phyloP scores from a whole-genome alignment of 2,888 invertebrate genomes.

The Zaprionus bogoriensis region DNA sequence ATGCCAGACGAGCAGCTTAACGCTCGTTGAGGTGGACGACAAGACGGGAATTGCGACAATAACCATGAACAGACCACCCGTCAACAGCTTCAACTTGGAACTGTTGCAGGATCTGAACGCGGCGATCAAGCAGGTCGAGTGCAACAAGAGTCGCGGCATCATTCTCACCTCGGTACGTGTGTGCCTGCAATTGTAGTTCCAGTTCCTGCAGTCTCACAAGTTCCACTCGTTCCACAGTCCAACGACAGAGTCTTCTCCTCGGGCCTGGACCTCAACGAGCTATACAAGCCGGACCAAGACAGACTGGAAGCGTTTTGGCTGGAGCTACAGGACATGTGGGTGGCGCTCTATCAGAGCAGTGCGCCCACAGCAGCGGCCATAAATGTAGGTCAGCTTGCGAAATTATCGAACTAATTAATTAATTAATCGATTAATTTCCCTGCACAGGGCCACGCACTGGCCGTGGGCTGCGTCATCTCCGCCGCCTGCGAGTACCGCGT shows the following conservation, averaged over 20 bases:
- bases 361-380: conserved; percentile 92
- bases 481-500: conserved; percentile 92
- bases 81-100: conserved; percentile 91
- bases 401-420: background rate
- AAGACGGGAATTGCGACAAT: conserved; percentile 88
- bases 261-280: conserved; percentile 93
- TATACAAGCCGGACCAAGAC: conserved; percentile 90
- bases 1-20: conserved; percentile 73
- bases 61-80: conserved; percentile 90
- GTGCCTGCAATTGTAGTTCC: no score
- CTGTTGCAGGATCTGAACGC: conserved; percentile 86
- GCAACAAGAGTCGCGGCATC: conserved; percentile 87
- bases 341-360: conserved; percentile 88
- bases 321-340: conserved; percentile 90
- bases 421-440: no score
- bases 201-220: background rate
- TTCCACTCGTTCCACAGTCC: conserved; percentile 32
- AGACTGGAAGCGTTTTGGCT: conserved; percentile 89
- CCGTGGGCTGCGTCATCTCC: conserved; percentile 92
- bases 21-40: conserved; percentile 85
- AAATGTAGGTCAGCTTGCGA: conserved; percentile 85
- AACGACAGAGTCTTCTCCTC: conserved; percentile 87
- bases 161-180: conserved; percentile 91
- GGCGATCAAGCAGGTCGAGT: conserved; percentile 85
- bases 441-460: conserved; percentile 89